These are phyloP conservation scores for Drosophila pseudotalamancana DNA, from an alignment of 2,888 invertebrate species.

Conservation along the genomic window DNA sequence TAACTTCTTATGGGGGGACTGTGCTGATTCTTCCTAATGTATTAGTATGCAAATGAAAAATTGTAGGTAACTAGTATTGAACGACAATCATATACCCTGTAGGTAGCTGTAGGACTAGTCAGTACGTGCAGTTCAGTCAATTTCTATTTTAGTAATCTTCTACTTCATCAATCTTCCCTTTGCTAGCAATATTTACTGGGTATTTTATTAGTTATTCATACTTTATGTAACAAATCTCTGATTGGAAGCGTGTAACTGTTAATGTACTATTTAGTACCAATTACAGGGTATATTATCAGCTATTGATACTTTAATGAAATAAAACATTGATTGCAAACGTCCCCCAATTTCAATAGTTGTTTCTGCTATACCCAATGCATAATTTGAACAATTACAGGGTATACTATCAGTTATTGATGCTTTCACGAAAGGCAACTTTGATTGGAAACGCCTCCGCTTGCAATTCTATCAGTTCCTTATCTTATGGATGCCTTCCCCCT, in stretches of 20 bases:
- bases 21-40: too few relatives aligned
- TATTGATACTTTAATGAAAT: constrained; percentile 2
- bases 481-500: neutral
- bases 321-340: constrained; percentile 13
- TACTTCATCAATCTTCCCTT: too few relatives aligned
- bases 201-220: neutral
- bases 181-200: neutral
- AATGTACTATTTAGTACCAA: neutral
- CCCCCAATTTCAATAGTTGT: neutral
- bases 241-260: neutral
- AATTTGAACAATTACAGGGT: neutral
- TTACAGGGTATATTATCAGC: constrained; percentile 13
- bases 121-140: too few relatives aligned
- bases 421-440: constrained; percentile 10
- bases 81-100: too few relatives aligned
- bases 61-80: too few relatives aligned
- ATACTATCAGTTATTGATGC: constrained; percentile 20
- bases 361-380: neutral
- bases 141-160: too few relatives aligned
- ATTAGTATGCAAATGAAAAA: too few relatives aligned
- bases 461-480: constrained; percentile 19
- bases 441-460: constrained; percentile 8
- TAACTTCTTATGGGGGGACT: neutral
- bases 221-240: neutral
- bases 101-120: too few relatives aligned